Conservation (phyloP, 1,140 invertebrate genomes). For the Charaxes varanes region DNA sequence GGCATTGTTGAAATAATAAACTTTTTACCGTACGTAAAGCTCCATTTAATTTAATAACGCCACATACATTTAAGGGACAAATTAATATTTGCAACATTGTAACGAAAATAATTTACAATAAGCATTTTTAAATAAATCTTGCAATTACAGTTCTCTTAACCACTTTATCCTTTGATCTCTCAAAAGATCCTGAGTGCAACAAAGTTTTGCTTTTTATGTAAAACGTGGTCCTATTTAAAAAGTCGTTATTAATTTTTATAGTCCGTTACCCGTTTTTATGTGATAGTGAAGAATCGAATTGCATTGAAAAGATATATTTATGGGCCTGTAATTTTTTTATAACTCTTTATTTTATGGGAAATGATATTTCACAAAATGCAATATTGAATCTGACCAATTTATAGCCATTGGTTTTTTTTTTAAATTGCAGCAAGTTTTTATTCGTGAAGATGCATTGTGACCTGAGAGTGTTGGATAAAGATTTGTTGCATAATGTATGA, state of each 20-base stretch:
- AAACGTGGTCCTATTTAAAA: conserved; percentile 7
- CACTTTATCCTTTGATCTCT: too few species aligned
- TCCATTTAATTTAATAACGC: conserved; percentile 7
- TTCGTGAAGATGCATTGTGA: too few species aligned
- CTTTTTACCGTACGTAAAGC: conserved; percentile 14
- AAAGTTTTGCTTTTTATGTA: conserved; percentile 1
- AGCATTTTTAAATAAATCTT: not conserved
- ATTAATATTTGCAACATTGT: conserved; percentile 7
- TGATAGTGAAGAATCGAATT: conserved; percentile 1
- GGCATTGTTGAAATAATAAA: conserved; percentile 24
- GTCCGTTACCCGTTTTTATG: conserved; percentile 4
- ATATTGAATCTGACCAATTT: too few species aligned
- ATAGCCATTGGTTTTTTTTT: too few species aligned
- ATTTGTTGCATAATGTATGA: too few species aligned
- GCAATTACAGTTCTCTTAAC: conserved; percentile 3
- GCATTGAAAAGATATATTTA: conserved; percentile 4
- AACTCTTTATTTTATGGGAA: not conserved
- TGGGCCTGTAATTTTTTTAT: not conserved
- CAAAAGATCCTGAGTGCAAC: too few species aligned
- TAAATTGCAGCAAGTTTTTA: too few species aligned
- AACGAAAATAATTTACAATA: not conserved
- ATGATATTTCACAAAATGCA: too few species aligned
- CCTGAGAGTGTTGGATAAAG: too few species aligned
- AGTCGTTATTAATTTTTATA: conserved; percentile 7
- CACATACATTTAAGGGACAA: not conserved